Base-by-base conservation (phyloP, 2,888 invertebrate genomes). In the Plemyria rubiginata region DNA sequence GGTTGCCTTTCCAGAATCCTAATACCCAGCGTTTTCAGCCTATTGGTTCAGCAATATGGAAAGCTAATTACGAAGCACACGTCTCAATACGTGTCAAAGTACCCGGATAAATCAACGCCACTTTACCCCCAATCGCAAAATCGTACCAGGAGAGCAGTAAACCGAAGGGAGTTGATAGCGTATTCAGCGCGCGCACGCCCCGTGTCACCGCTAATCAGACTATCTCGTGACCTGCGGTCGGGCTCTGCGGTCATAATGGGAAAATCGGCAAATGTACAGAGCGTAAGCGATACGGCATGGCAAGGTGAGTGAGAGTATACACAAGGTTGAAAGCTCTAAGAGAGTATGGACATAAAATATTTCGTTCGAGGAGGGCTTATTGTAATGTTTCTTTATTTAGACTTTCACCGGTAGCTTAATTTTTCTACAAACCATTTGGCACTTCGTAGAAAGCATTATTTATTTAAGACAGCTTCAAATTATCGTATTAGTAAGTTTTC, bases 201-300 rank as follows among this genome's bases (percentile, higher is more conserved):
- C 74, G 73, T 78, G 81, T 79, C 77, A 80, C 84, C 80, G 79
- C 83, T 86, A 86, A 87, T 86, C 84, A 86, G 82, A 77, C 80
- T 79, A 80, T 81, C 79, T 77, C 79, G 79, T 81, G 80, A 80
- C 78, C 79, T 79, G 82, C 71, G 79, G 80, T 72, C 70, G 62
- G 65, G 73, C 75, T 68, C 70, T 65, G 68, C 45, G 66, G 57
- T 46, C 69, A 65, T 74, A 78, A 78, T 76, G 74, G 71, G 60
- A 40, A 58, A 65, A 65, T 63, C 62, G 60, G 65, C 70, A 70
- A 74, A 69, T 71, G 65, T 70, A 66, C 49, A 49, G 49, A 49
- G 49, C 12, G 51, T 55, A 70, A 72, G 66, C 66, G 60, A 71
- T 70, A 66, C 49, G 38, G 53, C 48, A 66, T 45, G 38, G 53